These are phyloP conservation scores for Polydrusus cervinus DNA, from an alignment of 2,888 invertebrate species.

Conservation along the genomic window DNA sequence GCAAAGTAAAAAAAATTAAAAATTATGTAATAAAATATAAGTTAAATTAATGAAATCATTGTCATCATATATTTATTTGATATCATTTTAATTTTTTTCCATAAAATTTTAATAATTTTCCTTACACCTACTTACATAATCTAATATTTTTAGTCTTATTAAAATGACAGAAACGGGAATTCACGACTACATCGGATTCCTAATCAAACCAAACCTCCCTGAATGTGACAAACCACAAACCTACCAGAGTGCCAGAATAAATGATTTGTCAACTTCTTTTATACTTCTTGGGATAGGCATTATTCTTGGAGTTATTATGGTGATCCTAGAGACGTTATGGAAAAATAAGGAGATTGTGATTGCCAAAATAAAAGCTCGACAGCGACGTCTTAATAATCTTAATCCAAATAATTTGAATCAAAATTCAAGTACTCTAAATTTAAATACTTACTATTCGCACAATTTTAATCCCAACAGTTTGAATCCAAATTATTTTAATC, in stretches of 20 bases:
- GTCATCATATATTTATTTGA: no score
- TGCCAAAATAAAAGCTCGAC: constrained; percentile 33
- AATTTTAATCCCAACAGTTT: not conserved
- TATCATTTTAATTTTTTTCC: no score
- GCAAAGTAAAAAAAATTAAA: no score
- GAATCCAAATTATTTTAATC: not conserved
- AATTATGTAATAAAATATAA: no score
- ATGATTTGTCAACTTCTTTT: constrained; percentile 76
- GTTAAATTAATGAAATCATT: no score
- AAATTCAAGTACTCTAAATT: not conserved
- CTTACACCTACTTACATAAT: no score
- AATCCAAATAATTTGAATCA: not conserved
- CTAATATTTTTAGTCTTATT: constrained; percentile 67
- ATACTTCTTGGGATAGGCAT: constrained; percentile 72
- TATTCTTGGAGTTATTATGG: constrained; percentile 48
- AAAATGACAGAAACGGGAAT: constrained; percentile 59
- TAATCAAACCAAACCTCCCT: constrained; percentile 73
- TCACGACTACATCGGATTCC: constrained; percentile 58
- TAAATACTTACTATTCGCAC: no score
- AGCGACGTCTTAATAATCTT: not conserved
- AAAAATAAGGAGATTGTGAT: constrained; percentile 49
- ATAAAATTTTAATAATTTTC: no score
- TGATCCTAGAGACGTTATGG: constrained; percentile 58
- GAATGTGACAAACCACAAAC: constrained; percentile 74
- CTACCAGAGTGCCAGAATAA: constrained; percentile 76